These are phyloP conservation scores for Trachelus tabidus DNA, from an alignment of 2,888 invertebrate genomes.

Conservation along the genomic window DNA sequence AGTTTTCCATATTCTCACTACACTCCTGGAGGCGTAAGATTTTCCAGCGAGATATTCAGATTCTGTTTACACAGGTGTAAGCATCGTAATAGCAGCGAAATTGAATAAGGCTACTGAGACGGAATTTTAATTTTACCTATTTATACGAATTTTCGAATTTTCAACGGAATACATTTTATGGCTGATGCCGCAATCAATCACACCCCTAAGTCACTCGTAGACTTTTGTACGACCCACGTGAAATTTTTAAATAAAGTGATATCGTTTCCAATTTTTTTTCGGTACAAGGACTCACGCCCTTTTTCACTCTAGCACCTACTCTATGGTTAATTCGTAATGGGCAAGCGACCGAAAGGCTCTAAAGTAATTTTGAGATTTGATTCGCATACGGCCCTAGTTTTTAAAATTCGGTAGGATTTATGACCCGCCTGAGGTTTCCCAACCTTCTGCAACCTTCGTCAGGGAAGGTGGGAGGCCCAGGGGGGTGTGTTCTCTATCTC, in stretches of 20 bases:
- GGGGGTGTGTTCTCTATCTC: not conserved
- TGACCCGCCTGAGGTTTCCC: not conserved
- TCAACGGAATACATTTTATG: not conserved
- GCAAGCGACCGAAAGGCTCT: not conserved
- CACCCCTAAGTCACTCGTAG: not conserved
- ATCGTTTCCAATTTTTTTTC: too few relatives aligned
- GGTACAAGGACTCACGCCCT: not conserved
- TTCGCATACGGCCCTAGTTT: not conserved
- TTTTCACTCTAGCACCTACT: not conserved
- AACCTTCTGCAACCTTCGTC: not conserved
- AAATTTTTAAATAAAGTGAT: not conserved
- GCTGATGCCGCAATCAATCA: not conserved
- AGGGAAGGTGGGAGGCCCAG: not conserved
- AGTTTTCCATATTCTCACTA: not conserved
- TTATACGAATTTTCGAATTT: not conserved
- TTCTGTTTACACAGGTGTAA: not conserved
- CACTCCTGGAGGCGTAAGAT: not conserved
- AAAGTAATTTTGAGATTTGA: not conserved
- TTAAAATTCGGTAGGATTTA: not conserved
- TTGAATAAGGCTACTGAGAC: conserved; percentile 27
- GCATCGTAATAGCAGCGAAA: conserved; percentile 30
- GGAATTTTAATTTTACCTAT: conserved; percentile 30
- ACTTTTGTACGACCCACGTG: not conserved
- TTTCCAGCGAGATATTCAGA: not conserved
- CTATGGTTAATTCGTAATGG: not conserved